phyloP scores from a whole-genome alignment of 2,888 invertebrate genomes.

The Conomelus anceps region DNA sequence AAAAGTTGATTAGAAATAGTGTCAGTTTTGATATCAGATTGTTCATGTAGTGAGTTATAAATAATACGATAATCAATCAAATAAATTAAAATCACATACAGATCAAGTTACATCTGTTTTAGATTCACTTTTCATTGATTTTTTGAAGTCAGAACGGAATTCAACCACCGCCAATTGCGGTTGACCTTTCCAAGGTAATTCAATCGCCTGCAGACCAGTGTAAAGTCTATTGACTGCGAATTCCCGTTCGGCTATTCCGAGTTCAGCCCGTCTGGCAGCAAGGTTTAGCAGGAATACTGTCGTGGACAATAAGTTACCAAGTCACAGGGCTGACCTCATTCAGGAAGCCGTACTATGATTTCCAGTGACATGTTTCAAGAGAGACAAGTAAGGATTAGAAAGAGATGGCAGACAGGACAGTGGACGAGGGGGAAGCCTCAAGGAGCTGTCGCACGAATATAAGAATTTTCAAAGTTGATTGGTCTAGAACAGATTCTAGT shows the following conservation, averaged over 20 bases:
- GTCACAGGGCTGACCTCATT: not conserved
- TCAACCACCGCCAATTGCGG: not conserved
- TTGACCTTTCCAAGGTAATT: not conserved
- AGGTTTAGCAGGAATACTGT: too few relatives aligned
- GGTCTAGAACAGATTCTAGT: too few relatives aligned
- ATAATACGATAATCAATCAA: not conserved
- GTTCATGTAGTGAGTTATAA: too few relatives aligned
- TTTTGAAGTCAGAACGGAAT: not conserved
- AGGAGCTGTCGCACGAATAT: not conserved
- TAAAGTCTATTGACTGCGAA: not conserved
- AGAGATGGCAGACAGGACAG: not conserved
- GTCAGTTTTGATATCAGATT: too few relatives aligned
- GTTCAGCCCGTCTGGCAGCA: too few relatives aligned
- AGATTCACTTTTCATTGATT: not conserved
- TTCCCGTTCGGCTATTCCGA: not conserved
- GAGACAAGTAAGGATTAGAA: not conserved
- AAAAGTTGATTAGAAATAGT: too few relatives aligned
- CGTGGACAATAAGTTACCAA: too few relatives aligned
- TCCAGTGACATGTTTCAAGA: not conserved
- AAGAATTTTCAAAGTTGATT: not conserved
- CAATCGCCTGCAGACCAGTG: not conserved
- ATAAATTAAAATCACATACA: not conserved
- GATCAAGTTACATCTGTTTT: not conserved
- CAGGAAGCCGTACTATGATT: not conserved
- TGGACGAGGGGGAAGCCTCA: not conserved